Base-by-base conservation (phyloP, 2,888 invertebrate species). In the Pocota personata region DNA sequence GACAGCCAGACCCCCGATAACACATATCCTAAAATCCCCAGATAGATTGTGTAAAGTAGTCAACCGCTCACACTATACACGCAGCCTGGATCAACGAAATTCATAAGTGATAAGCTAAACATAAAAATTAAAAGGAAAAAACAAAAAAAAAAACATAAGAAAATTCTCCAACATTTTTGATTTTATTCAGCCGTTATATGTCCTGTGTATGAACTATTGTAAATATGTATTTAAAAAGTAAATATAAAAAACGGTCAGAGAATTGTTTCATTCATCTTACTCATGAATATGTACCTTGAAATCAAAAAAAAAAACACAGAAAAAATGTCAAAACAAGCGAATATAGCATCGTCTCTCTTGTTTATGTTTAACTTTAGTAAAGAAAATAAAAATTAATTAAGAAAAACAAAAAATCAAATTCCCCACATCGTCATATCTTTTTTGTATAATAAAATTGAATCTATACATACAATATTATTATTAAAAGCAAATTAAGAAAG, bases 81-180 rank as follows among this genome's bases (percentile, higher is more conserved):
- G 89, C 89, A 90, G 91, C 89, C 91, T 91, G 90, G 89, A 91
- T 91, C 91, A 91, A 91, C 91, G 91, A 91, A 91, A 90, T 88
- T 91, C 89, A 88, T 90, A 90, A 91, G 91, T 91, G 91, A 91
- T 91, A 91, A 90, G 75, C 60, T 84, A 73, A 58, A 76, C 77
- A 75, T 37, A 57, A 72, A 66, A 1, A 79, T 40, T 71, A 24
- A 72, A 55, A 57, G 37, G 62, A 27, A 48, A 16, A 32, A 43
- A 62, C 55, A 32, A 37, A 43, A 67, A 69, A 60, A 46, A 50
- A 4, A 48, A 43, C 14, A 48, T 6, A 21, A 3, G 21, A 24
- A 24, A 82, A 58, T 46, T 58, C 64, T 50, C 30, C 8, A n/a
- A 52, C 12, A 35, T n/a, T 40, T 52, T 24, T 55, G 12, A 30